Base-by-base conservation (phyloP, 2,113 vertebrate species). In the Crotalus tigris region DNA sequence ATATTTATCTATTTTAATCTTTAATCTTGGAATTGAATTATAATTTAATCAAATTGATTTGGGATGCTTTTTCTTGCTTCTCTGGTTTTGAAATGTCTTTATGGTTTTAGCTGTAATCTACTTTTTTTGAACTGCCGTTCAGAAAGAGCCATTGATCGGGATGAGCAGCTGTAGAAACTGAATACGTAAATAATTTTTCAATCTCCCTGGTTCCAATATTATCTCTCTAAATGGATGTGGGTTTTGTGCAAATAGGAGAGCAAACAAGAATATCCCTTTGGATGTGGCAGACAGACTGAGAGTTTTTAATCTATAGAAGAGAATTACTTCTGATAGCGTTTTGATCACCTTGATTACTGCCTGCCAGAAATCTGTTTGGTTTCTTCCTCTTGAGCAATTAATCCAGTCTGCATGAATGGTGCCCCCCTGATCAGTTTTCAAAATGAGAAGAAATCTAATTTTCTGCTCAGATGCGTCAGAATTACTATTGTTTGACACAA, bases 401-500 rank as follows among this genome's bases (percentile, higher is more conserved):
- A 44, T 86, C 90, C 17, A 55, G 57, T 91, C 75, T 39, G 55
- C 29, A 21, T 46, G 90, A 91, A 39, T 57, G 54, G 24, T 46
- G 75, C 21, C 24, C 17, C 44, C 24, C 75, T 58, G 90, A 91
- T 91, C 90, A 46, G 51, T 55, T 91, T 59, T n/a, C 55, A n/a
- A 5, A 91, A 86, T 55, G 85, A 91, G 85, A 86, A 49, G 81
- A 86, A 86, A 86, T 86, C 91, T 49, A 86, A 91, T 86, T 86
- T 91, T 91, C 91, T 91, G 91, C 91, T 91, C 54, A 86, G 24
- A 49, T 58, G 91, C 75, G 3, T 49, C 54, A 86, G 39, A 86
- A 91, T 91, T 54, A 86, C 24, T 44, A 58, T 21, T 49, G 13
- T 91, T 91, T 85, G 44, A 86, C 29, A 44, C 54, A n/a, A 58